phyloP scores from a whole-genome alignment of 2,113 vertebrate species.

The Trematocara marginatum region DNA sequence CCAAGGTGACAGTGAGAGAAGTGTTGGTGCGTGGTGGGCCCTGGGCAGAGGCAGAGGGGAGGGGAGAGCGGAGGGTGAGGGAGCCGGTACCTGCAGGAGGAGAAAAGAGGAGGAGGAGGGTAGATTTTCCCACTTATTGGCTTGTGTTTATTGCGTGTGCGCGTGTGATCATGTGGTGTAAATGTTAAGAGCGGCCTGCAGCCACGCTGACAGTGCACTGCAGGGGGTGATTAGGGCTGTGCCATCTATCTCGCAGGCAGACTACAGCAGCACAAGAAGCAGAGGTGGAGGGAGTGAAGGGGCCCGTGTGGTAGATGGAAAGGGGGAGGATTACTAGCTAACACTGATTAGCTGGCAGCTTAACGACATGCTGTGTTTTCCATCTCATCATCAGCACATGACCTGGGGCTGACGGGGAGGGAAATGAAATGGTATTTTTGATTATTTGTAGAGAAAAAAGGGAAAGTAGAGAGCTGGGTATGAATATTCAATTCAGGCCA shows the following conservation, averaged over 20 bases:
- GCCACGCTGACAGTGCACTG: conserved; percentile 59
- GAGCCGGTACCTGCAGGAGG: background rate
- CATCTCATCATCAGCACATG: conserved; percentile 50
- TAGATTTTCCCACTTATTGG: conserved; percentile 19
- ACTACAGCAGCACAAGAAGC: background rate
- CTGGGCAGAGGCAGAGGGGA: background rate
- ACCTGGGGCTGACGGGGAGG: conserved; percentile 46
- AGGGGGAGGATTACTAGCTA: conserved; percentile 40
- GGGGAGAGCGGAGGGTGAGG: background rate
- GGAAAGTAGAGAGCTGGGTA: conserved; percentile 16
- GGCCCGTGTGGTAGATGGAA: conserved; percentile 17
- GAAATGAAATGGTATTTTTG: conserved; percentile 59
- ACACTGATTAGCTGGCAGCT: conserved; percentile 65
- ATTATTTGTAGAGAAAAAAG: conserved; percentile 32
- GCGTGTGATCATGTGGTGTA: conserved; percentile 40
- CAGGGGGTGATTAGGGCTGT: conserved; percentile 60
- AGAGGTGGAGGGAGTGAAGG: background rate
- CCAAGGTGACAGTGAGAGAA: conserved; percentile 50
- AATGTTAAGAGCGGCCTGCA: conserved; percentile 66
- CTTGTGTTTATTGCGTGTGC: conserved; percentile 38
- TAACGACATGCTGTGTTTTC: conserved; percentile 68
- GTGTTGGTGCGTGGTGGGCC: conserved; percentile 17
- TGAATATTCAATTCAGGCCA: conserved; percentile 55
- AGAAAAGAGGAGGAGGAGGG: background rate
- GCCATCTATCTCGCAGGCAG: conserved; percentile 54